A percentile compares a stretch with the other conserved stretches of the same genome.
Evolutionary conservation across 92 coral and sea anemone genomes (phyloP).

Genomic region (Hydrozoanthus gracilis): DNA sequence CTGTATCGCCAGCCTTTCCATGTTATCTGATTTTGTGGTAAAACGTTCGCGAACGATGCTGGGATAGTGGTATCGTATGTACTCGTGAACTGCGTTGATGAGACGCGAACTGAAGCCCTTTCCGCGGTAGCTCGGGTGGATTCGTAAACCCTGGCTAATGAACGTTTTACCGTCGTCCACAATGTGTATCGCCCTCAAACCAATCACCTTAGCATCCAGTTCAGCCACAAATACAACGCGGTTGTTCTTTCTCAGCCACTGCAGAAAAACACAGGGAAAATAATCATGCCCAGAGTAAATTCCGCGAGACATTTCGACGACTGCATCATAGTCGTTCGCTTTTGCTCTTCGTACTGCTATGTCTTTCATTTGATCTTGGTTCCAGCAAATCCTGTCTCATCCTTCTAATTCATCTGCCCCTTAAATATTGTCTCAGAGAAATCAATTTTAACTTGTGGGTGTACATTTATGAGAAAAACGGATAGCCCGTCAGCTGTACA

Average conservation of each 20-base stretch:
- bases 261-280: conserved; percentile 82
- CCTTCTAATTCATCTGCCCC: background rate
- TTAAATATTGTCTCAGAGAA: conserved; percentile 27
- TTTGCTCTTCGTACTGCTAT: conserved; percentile 76
- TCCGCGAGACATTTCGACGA: conserved; percentile 88
- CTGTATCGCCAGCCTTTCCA: conserved; percentile 92
- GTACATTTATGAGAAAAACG: conserved; percentile 31
- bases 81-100: conserved; percentile 78
- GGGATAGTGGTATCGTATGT: conserved; percentile 74
- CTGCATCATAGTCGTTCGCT: conserved; percentile 69
- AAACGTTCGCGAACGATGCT: conserved; percentile 87
- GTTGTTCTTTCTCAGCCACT: conserved; percentile 75
- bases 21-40: conserved; percentile 94
- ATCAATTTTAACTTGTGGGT: conserved; percentile 32
- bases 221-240: conserved; percentile 87
- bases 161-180: conserved; percentile 87
- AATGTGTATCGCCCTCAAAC: conserved; percentile 90
- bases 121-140: conserved; percentile 90
- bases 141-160: conserved; percentile 91
- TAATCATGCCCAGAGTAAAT: conserved; percentile 93
- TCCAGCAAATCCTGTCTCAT: background rate
- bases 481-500: conserved; percentile 25
- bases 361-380: conserved; percentile 64
- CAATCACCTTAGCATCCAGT: conserved; percentile 73
- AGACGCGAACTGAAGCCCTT: conserved; percentile 85